Percentiles rank a stretch among this genome's conserved stretches.
phyloP scores from a whole-genome alignment of 2,797 vertebrate genomes.

The Mormyrops boulengeri region DNA sequence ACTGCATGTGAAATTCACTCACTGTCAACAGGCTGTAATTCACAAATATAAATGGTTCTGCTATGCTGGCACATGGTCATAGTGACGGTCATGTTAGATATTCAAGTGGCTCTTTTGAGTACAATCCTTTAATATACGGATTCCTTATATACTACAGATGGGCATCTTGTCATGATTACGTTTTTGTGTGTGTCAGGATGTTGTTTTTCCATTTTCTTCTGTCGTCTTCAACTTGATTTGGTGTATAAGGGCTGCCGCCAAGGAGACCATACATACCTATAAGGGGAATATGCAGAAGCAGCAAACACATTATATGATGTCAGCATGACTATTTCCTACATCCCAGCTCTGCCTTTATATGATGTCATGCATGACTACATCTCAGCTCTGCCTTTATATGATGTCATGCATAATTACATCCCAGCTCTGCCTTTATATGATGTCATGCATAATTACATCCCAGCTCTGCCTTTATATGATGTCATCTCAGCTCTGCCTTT shows the following conservation, averaged over 20 bases:
- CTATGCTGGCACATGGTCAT: background rate
- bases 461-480: background rate
- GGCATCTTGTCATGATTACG: background rate
- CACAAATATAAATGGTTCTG: background rate
- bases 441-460: background rate
- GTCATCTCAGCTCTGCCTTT: background rate
- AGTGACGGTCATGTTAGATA: background rate
- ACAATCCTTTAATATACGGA: background rate
- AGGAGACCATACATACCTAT: constrained; percentile 45
- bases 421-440: background rate
- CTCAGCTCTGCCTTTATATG: no score
- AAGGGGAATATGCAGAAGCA: constrained; percentile 15
- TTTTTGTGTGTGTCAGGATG: background rate
- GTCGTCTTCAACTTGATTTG: constrained; percentile 35
- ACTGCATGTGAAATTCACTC: background rate
- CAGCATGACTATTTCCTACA: background rate
- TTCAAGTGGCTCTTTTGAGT: background rate
- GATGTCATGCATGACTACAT: background rate
- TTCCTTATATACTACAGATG: background rate
- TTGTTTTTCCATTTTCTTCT: background rate
- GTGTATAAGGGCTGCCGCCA: constrained; percentile 43
- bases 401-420: background rate
- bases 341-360: background rate
- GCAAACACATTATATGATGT: background rate
- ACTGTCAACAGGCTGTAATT: background rate